These are phyloP conservation scores for Periophthalmus magnuspinnatus DNA, from an alignment of 2,797 vertebrate species.

Conservation along the genomic window DNA sequence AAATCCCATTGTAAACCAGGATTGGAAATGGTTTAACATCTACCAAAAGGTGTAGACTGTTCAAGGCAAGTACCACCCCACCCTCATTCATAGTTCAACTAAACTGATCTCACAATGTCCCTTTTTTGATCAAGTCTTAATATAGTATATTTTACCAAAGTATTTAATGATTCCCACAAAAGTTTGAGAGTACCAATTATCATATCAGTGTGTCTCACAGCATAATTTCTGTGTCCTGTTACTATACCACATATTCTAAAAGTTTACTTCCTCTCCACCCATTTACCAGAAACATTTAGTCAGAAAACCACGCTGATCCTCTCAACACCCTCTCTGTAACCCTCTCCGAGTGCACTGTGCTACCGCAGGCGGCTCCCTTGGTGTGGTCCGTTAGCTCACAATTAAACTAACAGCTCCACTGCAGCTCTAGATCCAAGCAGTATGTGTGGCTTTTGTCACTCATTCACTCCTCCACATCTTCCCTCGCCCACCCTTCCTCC, in stretches of 20 bases:
- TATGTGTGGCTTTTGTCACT: slow-evolving; percentile 33
- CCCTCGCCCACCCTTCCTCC: slow-evolving; percentile 24
- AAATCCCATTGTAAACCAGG: not conserved
- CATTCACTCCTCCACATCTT: slow-evolving; percentile 18
- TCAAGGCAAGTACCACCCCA: not conserved
- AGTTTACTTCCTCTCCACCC: slow-evolving; percentile 27
- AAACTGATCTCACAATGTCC: not conserved
- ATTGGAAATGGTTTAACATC: not conserved
- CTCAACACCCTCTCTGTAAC: slow-evolving; percentile 35
- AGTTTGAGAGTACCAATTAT: not conserved
- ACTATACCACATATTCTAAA: slow-evolving; percentile 26
- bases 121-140: not conserved
- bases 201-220: not conserved
- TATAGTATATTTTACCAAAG: not conserved
- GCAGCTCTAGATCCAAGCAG: slow-evolving; percentile 56
- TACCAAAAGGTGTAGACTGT: not conserved
- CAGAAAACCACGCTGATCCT: slow-evolving; percentile 47
- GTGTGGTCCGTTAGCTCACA: slow-evolving; percentile 60
- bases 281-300: slow-evolving; percentile 36
- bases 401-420: slow-evolving; percentile 71
- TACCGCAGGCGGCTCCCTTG: slow-evolving; percentile 61
- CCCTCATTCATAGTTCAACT: not conserved
- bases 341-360: slow-evolving; percentile 52
- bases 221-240: not conserved
- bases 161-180: not conserved